Conservation (phyloP, 1,140 invertebrate species). For the Lepidurus packardi region DNA sequence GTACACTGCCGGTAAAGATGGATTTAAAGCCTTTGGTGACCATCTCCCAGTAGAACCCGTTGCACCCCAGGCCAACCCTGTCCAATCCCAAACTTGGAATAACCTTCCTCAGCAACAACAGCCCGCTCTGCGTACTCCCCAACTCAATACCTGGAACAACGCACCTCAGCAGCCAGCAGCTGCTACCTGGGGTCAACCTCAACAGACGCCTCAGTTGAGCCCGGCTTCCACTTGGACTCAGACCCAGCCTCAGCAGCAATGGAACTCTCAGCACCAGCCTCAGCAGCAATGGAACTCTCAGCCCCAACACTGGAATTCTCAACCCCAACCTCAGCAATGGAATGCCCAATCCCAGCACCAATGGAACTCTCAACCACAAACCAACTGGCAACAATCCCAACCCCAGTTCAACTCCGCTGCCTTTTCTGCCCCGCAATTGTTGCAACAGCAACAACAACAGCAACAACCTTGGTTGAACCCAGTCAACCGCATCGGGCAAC, state of each 20-base stretch:
- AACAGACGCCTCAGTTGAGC: slow-evolving; percentile 28
- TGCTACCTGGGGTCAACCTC: slow-evolving; percentile 27
- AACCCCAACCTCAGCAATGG: slow-evolving; percentile 29
- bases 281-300: slow-evolving; percentile 26
- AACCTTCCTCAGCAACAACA: slow-evolving; percentile 19
- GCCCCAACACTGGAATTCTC: background rate
- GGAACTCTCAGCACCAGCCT: slow-evolving; percentile 17
- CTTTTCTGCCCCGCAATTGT: too few species aligned
- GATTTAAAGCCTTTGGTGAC: slow-evolving; percentile 53
- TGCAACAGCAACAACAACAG: slow-evolving; percentile 10
- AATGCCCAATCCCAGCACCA: slow-evolving; percentile 33
- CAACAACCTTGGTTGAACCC: slow-evolving; percentile 23
- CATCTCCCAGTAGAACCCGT: slow-evolving; percentile 43
- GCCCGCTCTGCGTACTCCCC: slow-evolving; percentile 45
- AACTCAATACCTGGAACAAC: background rate
- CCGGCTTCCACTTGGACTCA: slow-evolving; percentile 25
- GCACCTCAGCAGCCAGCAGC: slow-evolving; percentile 27
- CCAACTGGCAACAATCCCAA: slow-evolving; percentile 26
- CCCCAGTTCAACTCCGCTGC: too few species aligned
- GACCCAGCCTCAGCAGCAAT: slow-evolving; percentile 26
- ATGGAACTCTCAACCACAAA: slow-evolving; percentile 29
- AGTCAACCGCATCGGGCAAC: background rate
- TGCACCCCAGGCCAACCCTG: slow-evolving; percentile 1
- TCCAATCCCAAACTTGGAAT: slow-evolving; percentile 25
- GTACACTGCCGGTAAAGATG: slow-evolving; percentile 59